Base-by-base conservation (phyloP, 2,797 vertebrate species). In the Selene dorsalis region DNA sequence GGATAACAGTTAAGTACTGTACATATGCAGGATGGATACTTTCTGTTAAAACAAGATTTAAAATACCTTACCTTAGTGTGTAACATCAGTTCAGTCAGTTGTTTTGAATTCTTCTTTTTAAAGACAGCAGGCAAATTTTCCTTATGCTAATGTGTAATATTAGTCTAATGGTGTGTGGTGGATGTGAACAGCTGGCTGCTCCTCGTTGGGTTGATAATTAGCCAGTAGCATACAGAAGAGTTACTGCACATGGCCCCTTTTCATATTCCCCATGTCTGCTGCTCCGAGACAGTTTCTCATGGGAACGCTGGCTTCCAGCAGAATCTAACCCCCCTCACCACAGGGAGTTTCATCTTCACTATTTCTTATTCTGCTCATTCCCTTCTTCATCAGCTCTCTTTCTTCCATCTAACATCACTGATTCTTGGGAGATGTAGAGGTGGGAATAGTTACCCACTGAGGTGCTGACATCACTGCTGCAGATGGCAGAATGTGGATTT, bases 401-500 rank as follows among this genome's bases (percentile, higher is more conserved):
- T 88, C 84, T 88, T 84, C 72, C 56, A 67, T 74, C 74, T 41
- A 79, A 71, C 69, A 43, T 65, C 69, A 47, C 80, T 75, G 81
- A 86, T 86, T 87, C 85, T 50, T 65, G 38, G 38, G 66, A 84
- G 82, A 75, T 80, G 82, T 70, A 78, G 81, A 84, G 61, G 82
- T 84, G 89, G 89, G 85, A 90, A 88, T 86, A 84, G 79, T 84
- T 74, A 62, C 85, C 85, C 86, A 80, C 85, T 22, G 83, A 84
- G 83, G 91, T 82, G 85, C 84, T 86, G 90, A 87, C 91, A 88
- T 90, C 77, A 78, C 35, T 56, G 63, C 71, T 83, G 84, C 91
- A 93, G 88, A 87, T 90, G 90, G 88, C 83, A 88, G 86, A 86
- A 74, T 87, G 86, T 91, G 85, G 83, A 86, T 93, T 85, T 88